These are phyloP conservation scores for Drosophila dives DNA, from an alignment of 2,888 invertebrate genomes.

Conservation along the genomic window DNA sequence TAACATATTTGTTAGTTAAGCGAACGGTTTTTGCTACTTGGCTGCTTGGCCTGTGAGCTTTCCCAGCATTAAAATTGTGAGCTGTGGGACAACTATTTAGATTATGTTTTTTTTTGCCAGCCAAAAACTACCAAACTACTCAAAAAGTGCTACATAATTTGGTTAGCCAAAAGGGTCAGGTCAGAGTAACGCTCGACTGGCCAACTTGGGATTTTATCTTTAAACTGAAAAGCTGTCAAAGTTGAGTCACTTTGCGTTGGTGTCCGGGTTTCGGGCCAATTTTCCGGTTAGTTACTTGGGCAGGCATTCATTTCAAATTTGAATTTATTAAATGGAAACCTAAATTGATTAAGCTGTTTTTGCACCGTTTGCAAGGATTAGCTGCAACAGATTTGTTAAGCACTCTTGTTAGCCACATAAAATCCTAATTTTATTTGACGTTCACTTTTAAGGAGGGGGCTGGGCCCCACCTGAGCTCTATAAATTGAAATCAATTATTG, in stretches of 20 bases:
- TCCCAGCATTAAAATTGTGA: conserved; percentile 56
- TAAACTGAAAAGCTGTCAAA: conserved; percentile 34
- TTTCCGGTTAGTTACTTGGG: conserved; percentile 43
- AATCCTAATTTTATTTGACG: conserved; percentile 63
- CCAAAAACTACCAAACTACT: conserved; percentile 20
- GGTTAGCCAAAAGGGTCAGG: conserved; percentile 36
- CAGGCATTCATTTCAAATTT: conserved; percentile 20
- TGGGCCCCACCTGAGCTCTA: conserved; percentile 59
- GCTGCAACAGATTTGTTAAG: conserved; percentile 44
- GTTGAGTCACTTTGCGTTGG: neutral
- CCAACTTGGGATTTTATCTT: conserved; percentile 26
- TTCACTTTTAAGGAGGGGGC: conserved; percentile 29
- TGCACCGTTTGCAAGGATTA: conserved; percentile 31
- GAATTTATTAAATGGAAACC: conserved; percentile 12
- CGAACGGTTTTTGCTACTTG: conserved; percentile 32
- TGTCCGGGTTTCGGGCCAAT: conserved; percentile 24
- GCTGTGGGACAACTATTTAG: conserved; percentile 23
- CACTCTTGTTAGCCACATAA: conserved; percentile 56
- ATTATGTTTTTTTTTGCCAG: conserved; percentile 11
- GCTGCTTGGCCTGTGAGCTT: conserved; percentile 53
- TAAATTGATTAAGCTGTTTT: conserved; percentile 34
- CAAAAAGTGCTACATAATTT: conserved; percentile 51
- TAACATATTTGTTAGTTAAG: conserved; percentile 31
- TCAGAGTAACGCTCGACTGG: conserved; percentile 33
- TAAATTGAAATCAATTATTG: conserved; percentile 79